These are phyloP conservation scores for Vicugna pacos DNA, from an alignment of 2,113 vertebrate species.

Conservation along the genomic window DNA sequence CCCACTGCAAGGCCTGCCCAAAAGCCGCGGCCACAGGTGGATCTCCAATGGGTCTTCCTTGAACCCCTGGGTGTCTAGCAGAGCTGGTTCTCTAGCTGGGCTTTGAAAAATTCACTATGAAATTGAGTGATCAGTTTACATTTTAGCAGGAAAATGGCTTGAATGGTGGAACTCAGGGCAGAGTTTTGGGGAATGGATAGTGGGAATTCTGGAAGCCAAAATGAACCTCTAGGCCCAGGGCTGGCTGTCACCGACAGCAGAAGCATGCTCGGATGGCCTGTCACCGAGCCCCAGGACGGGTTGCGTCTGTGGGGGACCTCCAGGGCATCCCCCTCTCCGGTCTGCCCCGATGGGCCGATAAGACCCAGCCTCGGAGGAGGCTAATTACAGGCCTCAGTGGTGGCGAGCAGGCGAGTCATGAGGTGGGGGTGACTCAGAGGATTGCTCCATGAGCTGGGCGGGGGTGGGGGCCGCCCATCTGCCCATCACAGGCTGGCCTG, in stretches of 20 bases:
- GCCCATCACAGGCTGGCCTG: slow-evolving; percentile 30
- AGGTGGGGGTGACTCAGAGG: slow-evolving; percentile 79
- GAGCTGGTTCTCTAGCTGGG: accelerated
- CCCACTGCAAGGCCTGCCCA: background rate
- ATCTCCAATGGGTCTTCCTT: background rate
- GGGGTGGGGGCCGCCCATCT: background rate
- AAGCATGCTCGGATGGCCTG: background rate
- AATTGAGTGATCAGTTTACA: background rate
- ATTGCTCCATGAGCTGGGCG: slow-evolving; percentile 52
- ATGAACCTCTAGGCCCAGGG: background rate
- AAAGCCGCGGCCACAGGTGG: accelerated
- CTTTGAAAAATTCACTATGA: background rate
- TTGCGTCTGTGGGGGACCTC: background rate
- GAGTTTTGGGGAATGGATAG: background rate
- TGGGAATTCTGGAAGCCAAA: background rate
- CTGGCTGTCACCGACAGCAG: background rate
- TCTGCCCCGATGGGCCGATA: slow-evolving; percentile 66
- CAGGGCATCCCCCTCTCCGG: background rate
- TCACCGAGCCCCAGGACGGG: background rate
- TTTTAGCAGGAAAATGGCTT: background rate
- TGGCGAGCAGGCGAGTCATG: slow-evolving; percentile 70
- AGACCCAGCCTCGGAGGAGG: slow-evolving; percentile 55
- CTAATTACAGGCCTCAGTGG: slow-evolving; percentile 75
- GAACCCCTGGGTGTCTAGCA: background rate
- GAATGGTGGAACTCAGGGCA: background rate